Evolutionary conservation across 2,888 invertebrate species (phyloP), one percentile per base, ranked within the genome.

Genomic region (Pterostichus madidus): DNA sequence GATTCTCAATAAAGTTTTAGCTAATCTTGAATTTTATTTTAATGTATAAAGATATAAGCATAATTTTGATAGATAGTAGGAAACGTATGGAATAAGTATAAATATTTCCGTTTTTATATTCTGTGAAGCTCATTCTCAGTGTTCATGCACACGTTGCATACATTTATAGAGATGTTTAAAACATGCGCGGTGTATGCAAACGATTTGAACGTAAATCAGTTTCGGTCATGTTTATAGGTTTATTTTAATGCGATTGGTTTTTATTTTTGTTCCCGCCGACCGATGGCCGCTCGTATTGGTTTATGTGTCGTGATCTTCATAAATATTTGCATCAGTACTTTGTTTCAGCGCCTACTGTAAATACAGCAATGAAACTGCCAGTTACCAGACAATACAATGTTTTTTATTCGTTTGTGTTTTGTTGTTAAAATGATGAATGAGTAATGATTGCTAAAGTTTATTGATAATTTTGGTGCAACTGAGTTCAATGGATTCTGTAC

Each of bases 201-300:
- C 64, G 35, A 24, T 7, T 75, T 8, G 80, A 80, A 53, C 80
- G 73, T 80, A 80, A 80, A 80, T 80, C 80, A 80, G 73, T 68
- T 80, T 80, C 56, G 71, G 71, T 68, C 56, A 75, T 76, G 61
- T 82, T 82, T 82, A 82, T 82, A 59, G 75, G 81, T 61, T 75
- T 82, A 82, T 82, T 75, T 82, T 82, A 82, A 75, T 82, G 81
- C 81, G 80, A 76, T 80, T 75, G 64, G 75, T 82, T 82, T 82
- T 75, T 82, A 82, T 82, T 82, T 82, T 61, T 61, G 44, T 75
- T 82, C 32, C 61, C 61, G 13, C 80, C 44, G 73, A 56, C 56
- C 52, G 59, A 17, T 39, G 56, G 77, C 35, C 59, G 61, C 15
- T 13, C 61, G 81, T 44, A 82, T 76, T 82, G 81, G 81, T 82